Conservation (phyloP, 30 jellyfish, hydroid and myxozoan species). For the Sanderia malayensis region DNA sequence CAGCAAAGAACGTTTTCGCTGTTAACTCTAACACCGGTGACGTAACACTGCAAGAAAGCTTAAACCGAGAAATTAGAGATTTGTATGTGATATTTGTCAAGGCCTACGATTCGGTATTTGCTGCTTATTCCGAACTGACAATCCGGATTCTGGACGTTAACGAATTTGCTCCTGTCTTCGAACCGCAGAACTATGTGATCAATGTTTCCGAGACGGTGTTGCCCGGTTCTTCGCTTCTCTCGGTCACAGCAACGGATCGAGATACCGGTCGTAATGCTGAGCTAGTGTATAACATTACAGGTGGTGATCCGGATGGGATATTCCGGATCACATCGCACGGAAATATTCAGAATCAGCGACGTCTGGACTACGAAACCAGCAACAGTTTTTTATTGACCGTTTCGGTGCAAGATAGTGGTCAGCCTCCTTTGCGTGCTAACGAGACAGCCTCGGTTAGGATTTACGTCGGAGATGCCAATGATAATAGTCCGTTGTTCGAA, state of each 20-base stretch:
- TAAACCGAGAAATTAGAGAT: slow-evolving; percentile 71
- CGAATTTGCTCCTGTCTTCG: slow-evolving; percentile 77
- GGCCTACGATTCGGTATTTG: slow-evolving; percentile 56
- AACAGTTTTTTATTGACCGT: slow-evolving; percentile 44
- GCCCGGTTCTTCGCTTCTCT: slow-evolving; percentile 59
- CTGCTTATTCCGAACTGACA: slow-evolving; percentile 61
- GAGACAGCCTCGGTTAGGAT: slow-evolving; percentile 61
- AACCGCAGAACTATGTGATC: slow-evolving; percentile 33
- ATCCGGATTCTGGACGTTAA: slow-evolving; percentile 68
- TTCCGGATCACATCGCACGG: slow-evolving; percentile 76
- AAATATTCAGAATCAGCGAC: slow-evolving; percentile 35
- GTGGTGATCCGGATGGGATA: slow-evolving; percentile 64
- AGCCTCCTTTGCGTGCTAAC: slow-evolving; percentile 53
- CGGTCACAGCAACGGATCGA: slow-evolving; percentile 65
- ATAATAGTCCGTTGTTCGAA: slow-evolving; percentile 69
- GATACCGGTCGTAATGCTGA: slow-evolving; percentile 83
- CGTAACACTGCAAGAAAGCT: slow-evolving; percentile 52
- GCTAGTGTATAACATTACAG: slow-evolving; percentile 35
- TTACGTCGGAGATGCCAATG: slow-evolving; percentile 73
- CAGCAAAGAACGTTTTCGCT: slow-evolving; percentile 59
- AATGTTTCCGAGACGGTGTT: slow-evolving; percentile 67
- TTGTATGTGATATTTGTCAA: slow-evolving; percentile 58
- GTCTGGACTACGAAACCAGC: slow-evolving; percentile 59
- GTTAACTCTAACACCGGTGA: slow-evolving; percentile 59
- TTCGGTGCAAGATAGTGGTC: slow-evolving; percentile 75